Evolutionary conservation across 2,797 vertebrate species (phyloP), one percentile per base, ranked within the genome.

Genomic region (Tarsius wallacei): DNA sequence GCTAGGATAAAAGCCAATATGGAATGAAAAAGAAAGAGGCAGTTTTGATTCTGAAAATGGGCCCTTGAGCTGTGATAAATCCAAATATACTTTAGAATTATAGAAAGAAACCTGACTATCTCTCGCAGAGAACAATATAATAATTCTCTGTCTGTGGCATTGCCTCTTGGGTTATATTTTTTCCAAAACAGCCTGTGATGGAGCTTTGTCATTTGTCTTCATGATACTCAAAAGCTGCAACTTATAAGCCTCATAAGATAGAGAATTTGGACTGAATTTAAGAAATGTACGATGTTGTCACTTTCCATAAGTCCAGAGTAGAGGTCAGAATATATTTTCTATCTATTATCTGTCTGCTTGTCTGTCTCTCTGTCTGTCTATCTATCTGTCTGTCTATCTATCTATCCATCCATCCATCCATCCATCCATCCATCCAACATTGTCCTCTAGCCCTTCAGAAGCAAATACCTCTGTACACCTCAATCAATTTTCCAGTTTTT

Each of bases 1-100:
- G 28, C 53, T 66, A 93, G 94, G 31, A 96, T 95, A 95, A 97
- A 96, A 97, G 31, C 21, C 71, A 96, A 74, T 64, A 73, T 70
- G 21, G 33, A 90, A 42, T 73, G 2, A 17, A 76, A 97, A 91
- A 91, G 71, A 83, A 91, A 96, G 31, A 94, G 57, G 0, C 14
- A 89, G 49, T 19, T 71, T 91, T 93, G 42, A 83, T 51, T 94
- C 5, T 94, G 74, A 96, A 95, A 93, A 83, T 78, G 22, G 53
- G 14, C 36, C 71, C 49, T 93, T 19, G 24, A 61, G 28, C 81
- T 87, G 49, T 64, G 36, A 93, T 95, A 95, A 96, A 91, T 97
- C 83, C 36, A 93, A 94, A 91, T 87, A 87, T 42, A 26, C 24
- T 19, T 86, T 91, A 87, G 55, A 96, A 95, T 91, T 89, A 89